Conservation (phyloP, 1,140 invertebrate species). For the Rhysida immarginata region DNA sequence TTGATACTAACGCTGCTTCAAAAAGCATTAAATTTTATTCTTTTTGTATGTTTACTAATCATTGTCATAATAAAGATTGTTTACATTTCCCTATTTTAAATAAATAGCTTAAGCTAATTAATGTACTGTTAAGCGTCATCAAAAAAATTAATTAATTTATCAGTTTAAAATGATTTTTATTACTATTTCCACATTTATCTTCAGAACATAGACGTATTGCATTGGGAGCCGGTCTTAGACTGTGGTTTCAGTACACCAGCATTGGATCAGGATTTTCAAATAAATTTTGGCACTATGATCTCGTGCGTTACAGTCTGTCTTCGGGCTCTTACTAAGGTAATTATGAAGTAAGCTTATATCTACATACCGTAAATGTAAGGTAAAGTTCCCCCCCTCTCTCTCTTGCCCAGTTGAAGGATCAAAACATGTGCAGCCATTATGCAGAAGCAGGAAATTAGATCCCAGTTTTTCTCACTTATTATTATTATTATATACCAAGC, state of each 20-base stretch:
- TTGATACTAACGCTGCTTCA: too few species aligned
- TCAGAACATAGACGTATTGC: conserved; percentile 25
- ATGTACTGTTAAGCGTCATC: too few species aligned
- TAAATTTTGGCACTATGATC: conserved; percentile 26
- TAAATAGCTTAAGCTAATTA: too few species aligned
- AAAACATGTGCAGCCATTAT: not conserved
- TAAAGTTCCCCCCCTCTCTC: not conserved
- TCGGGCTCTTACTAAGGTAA: conserved; percentile 23
- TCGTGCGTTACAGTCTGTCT: conserved; percentile 26
- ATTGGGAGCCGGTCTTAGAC: conserved; percentile 23
- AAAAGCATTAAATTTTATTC: too few species aligned
- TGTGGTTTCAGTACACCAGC: conserved; percentile 26
- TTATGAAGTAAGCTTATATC: not conserved
- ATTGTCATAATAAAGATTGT: too few species aligned
- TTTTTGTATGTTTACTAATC: too few species aligned
- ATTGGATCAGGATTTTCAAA: conserved; percentile 21
- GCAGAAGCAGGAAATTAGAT: too few species aligned
- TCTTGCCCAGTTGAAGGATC: not conserved
- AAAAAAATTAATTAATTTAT: too few species aligned
- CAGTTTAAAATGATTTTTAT: too few species aligned
- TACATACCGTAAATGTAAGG: not conserved
- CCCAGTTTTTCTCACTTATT: too few species aligned
- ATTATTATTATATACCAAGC: not conserved
- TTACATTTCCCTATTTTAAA: too few species aligned
- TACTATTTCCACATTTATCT: too few species aligned